Base-by-base conservation (phyloP, 2,888 invertebrate genomes). In the Oscheius sp. region DNA sequence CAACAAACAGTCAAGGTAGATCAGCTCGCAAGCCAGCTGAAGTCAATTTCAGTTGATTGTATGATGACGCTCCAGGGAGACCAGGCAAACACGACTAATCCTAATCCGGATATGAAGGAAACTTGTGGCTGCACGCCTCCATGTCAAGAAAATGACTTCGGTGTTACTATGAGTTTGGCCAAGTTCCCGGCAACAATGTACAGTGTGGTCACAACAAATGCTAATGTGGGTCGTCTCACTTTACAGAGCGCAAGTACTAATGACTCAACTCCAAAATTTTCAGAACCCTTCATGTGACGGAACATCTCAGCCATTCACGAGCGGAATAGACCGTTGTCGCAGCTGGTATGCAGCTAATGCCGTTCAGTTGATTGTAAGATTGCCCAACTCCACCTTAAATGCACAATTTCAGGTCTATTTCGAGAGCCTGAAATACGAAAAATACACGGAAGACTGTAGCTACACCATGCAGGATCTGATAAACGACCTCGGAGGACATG, bases 401-500 rank as follows among this genome's bases (percentile, higher is more conserved):
- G 4, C 10, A 35, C 3, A 11, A 60, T 53, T 53, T 0, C 86
- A 88, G 74, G 86, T 90, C n/a, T 90, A 87, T 77, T 89, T 85
- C 79, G 84, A 86, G 55, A 87, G 88, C 29, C 78, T 90, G 57
- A 84, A 86, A 29, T 89, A 84, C 74, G 84, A 89, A 71, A 77
- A 76, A 47, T 83, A 82, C 58, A 79, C 76, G 0, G 81, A 85
- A 53, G 73, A 72, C 1, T 60, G 80, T 9, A 79, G 77, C 2
- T 85, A 84, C 66, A 78, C 76, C 50, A 83, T 88, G 3, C 82
- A 86, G 76, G 88, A 87, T 71, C 81, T 89, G 68, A 87, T 89
- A 37, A 89, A 89, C 57, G 90, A 90, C 73, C 83, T 90, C 35
- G 90, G 90, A 1, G 90, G 90, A 33, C 89, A 90, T 74, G 86